Percentiles rank a stretch among this genome's conserved stretches.
Evolutionary conservation across 2,888 invertebrate species (phyloP).

Genomic region (Yponomeuta plumbellus): DNA sequence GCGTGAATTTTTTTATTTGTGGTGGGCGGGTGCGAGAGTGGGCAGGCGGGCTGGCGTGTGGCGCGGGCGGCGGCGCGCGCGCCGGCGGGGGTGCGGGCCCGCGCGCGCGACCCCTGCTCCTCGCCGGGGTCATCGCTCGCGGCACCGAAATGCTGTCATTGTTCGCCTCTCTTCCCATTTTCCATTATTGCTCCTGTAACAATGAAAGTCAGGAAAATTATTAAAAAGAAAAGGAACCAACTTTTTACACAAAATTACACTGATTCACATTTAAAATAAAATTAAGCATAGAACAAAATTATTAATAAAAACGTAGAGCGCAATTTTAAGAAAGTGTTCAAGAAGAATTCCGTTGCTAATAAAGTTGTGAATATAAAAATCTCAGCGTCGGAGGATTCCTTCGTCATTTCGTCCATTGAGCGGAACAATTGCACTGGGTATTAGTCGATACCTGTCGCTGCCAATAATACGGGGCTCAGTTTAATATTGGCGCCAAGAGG

Average conservation of each 20-base stretch:
- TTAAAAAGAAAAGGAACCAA: not conserved
- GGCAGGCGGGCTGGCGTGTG: constrained; percentile 29
- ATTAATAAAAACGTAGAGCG: not conserved
- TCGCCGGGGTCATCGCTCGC: constrained; percentile 66
- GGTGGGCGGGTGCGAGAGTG: constrained; percentile 42
- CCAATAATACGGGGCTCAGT: constrained; percentile 37
- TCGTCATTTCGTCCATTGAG: constrained; percentile 27
- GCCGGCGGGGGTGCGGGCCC: constrained; percentile 27
- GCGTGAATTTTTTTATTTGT: constrained; percentile 54
- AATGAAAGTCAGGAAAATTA: constrained; percentile 37
- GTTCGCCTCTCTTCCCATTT: constrained; percentile 60
- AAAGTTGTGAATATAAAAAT: constrained; percentile 15
- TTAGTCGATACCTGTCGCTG: constrained; percentile 27
- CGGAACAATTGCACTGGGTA: constrained; percentile 30
- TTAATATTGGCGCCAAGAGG: constrained; percentile 37
- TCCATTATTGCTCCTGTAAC: constrained; percentile 71
- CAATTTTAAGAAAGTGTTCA: constrained; percentile 5
- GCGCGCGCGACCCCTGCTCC: constrained; percentile 30
- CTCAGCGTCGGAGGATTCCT: constrained; percentile 15
- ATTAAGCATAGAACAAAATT: not conserved
- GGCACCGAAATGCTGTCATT: constrained; percentile 72
- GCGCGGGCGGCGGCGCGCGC: constrained; percentile 12
- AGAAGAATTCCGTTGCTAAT: not conserved
- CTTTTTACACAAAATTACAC: not conserved
- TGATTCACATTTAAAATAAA: not conserved